Conservation (phyloP, 1,140 invertebrate genomes). For the Cylas formicarius region DNA sequence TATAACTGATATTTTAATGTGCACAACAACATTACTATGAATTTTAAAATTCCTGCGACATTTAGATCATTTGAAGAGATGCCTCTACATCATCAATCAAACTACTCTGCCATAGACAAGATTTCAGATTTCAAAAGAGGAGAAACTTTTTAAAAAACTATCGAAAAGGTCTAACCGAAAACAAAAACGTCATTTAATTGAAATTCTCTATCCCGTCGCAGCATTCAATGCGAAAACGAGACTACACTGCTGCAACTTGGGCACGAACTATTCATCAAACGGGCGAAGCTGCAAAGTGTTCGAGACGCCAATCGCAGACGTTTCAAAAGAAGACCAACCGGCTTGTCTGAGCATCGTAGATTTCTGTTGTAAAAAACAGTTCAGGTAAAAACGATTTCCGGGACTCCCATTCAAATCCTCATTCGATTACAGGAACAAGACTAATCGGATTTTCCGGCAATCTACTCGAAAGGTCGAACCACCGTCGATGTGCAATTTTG, state of each 20-base stretch:
- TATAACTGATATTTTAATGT: no score
- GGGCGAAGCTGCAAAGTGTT: conserved; percentile 29
- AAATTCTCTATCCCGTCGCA: conserved; percentile 9
- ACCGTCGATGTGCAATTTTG: not conserved
- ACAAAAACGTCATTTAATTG: not conserved
- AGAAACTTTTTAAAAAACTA: not conserved
- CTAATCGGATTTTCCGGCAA: no score
- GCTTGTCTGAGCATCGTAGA: conserved; percentile 30
- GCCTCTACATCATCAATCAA: not conserved
- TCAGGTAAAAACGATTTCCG: conserved; percentile 21
- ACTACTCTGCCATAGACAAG: not conserved
- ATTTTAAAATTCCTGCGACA: not conserved
- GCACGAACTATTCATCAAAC: conserved; percentile 31
- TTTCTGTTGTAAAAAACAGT: conserved; percentile 34
- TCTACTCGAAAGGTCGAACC: not conserved
- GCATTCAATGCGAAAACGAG: conserved; percentile 27
- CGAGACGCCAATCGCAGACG: conserved; percentile 27
- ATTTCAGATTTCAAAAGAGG: not conserved
- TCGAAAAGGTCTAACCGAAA: not conserved
- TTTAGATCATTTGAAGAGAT: not conserved
- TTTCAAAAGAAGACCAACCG: conserved; percentile 26
- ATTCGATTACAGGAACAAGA: no score
- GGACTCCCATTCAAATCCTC: not conserved
- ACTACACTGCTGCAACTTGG: conserved; percentile 34
- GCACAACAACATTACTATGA: no score